Conservation (phyloP, 1,140 invertebrate genomes). For the Drosophila chauvacae region DNA sequence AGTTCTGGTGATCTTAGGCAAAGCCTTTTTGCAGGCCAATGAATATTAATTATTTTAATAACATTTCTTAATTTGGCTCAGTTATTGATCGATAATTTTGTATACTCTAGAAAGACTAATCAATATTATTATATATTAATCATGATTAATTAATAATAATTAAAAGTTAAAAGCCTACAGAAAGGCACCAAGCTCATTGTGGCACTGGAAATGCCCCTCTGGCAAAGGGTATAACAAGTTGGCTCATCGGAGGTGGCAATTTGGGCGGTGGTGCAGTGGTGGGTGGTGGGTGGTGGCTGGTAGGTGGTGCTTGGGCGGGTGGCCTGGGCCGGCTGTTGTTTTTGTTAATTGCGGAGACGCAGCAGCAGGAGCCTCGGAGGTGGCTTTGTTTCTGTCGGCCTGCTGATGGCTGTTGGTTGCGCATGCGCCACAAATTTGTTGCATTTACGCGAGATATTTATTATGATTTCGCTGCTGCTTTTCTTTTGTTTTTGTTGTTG, state of each 20-base stretch:
- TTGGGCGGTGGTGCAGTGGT: conserved; percentile 20
- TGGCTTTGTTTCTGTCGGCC: conserved; percentile 14
- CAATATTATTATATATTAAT: not conserved
- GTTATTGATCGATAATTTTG: not conserved
- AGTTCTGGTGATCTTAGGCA: too few species aligned
- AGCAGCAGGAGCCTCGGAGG: conserved; percentile 13
- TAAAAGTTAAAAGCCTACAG: too few species aligned
- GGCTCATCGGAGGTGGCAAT: conserved; percentile 36
- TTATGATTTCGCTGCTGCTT: conserved; percentile 54
- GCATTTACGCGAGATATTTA: conserved; percentile 68
- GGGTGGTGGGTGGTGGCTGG: conserved; percentile 9
- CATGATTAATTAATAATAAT: not conserved
- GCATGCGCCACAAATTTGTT: conserved; percentile 68
- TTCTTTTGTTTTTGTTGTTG: conserved; percentile 14
- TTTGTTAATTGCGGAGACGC: conserved; percentile 54
- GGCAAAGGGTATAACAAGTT: conserved; percentile 3
- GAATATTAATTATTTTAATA: too few species aligned
- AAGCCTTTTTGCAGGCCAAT: too few species aligned
- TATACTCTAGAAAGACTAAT: not conserved
- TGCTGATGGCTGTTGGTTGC: conserved; percentile 40
- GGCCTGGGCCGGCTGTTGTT: conserved; percentile 48
- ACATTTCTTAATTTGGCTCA: too few species aligned
- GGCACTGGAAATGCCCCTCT: not conserved
- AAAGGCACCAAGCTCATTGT: too few species aligned
- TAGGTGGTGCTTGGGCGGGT: conserved; percentile 1